Evolutionary conservation across 2,888 invertebrate genomes (phyloP), one percentile per base, ranked within the genome.

Genomic region (Plagodis pulveraria): DNA sequence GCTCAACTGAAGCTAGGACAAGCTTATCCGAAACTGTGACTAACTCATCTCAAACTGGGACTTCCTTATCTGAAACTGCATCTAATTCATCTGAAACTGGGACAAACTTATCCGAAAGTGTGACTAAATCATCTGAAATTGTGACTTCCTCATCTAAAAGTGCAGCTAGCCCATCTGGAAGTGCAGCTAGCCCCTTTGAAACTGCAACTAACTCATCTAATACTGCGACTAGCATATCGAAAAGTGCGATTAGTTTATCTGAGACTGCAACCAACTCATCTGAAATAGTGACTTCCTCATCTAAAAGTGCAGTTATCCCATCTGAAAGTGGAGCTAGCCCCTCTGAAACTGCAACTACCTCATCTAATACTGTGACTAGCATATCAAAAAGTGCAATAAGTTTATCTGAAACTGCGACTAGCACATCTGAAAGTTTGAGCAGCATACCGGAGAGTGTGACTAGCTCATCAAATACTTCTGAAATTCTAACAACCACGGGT

Each of bases 361-460:
- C 12, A 9, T n/a, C 49, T 41, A 41, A 41, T 33, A 41, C 2
- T 33, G 9, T 8, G 5, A 33, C 49, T 6, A 10, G 6, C 41
- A 6, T 33, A 41, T 2, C 50, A 41, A 10, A 35, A 12, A 34
- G 5, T n/a, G 35, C 12, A 35, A 11, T 12, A 4, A 35, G n/a
- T 12, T 36, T 8, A 0, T 22, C 47, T 32, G 38, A 40, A 49
- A 40, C 5, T 32, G 1, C n/a, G 7, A 33, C 49, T 6, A 6
- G 10, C 52, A 32, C 38, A 43, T 34, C 43, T 45, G 38, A 33
- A 45, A 44, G n/a, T 6, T 47, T 12, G 12, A 22, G 22, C 22
- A 22, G 22, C 4, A 22, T 22, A 22, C 22, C 22, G 4, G 22
- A 22, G 22, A 22, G 22, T 22, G 2, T 22, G 22, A 22, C 22